Percentiles rank a stretch among this genome's conserved stretches.
phyloP scores from a whole-genome alignment of 2,888 invertebrate genomes.

The Carcina quercana region DNA sequence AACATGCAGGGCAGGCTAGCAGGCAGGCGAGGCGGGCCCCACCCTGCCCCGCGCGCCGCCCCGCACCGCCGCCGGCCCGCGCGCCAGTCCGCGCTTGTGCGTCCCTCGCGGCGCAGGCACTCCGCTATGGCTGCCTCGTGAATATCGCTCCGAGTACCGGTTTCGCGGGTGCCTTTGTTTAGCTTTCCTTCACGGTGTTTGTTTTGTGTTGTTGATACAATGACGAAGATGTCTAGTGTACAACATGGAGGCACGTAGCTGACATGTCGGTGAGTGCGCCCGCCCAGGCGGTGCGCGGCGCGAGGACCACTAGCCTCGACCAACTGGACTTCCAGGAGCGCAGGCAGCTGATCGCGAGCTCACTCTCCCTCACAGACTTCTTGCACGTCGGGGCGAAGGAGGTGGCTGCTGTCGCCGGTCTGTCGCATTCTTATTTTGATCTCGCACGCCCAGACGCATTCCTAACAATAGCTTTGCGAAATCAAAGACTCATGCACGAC shows the following conservation, averaged over 20 bases:
- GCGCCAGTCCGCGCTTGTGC: constrained; percentile 66
- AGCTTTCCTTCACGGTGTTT: constrained; percentile 46
- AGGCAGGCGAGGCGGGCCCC: constrained; percentile 46
- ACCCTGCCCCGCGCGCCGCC: constrained; percentile 55
- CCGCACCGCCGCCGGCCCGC: constrained; percentile 31
- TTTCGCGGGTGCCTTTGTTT: constrained; percentile 58
- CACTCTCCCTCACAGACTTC: constrained; percentile 90
- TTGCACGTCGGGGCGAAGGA: constrained; percentile 80
- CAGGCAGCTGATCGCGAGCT: constrained; percentile 90
- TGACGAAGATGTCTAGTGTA: constrained; percentile 43
- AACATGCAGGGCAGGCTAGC: constrained; percentile 36
- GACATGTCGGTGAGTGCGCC: constrained; percentile 72
- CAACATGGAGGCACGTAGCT: constrained; percentile 65
- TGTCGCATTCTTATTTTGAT: constrained; percentile 39
- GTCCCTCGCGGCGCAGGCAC: constrained; percentile 65
- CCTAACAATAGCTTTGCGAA: constrained; percentile 60
- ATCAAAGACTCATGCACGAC: constrained; percentile 38
- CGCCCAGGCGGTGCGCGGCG: constrained; percentile 69
- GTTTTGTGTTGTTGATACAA: constrained; percentile 42
- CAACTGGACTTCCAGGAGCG: constrained; percentile 95
- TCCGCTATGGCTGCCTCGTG: constrained; percentile 36
- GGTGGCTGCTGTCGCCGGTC: constrained; percentile 69
- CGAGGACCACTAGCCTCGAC: constrained; percentile 88
- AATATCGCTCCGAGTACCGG: constrained; percentile 37
- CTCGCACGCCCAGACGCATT: constrained; percentile 38